Evolutionary conservation across 2,113 vertebrate genomes (phyloP).

Genomic region (Neomonachus schauinslandi): DNA sequence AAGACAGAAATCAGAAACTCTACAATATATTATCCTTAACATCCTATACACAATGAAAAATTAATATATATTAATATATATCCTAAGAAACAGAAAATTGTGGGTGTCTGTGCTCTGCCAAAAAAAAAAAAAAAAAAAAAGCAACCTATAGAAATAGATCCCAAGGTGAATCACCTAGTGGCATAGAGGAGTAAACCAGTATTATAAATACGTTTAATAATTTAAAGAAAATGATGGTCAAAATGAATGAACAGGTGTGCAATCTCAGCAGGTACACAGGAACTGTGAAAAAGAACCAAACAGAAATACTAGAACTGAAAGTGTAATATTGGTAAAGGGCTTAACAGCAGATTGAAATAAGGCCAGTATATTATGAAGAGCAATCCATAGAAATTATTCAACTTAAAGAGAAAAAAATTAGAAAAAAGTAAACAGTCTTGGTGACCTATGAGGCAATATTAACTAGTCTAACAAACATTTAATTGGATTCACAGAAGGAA

Average conservation of each 20-base stretch:
- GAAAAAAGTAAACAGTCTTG: background rate
- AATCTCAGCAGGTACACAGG: background rate
- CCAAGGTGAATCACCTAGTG: background rate
- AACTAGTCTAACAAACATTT: background rate
- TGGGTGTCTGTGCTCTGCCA: background rate
- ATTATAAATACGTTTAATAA: background rate
- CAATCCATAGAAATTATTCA: background rate
- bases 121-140: background rate
- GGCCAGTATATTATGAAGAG: background rate
- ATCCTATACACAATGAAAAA: background rate
- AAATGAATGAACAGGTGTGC: background rate
- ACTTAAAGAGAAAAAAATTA: background rate
- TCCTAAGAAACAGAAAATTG: background rate
- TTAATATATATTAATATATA: background rate
- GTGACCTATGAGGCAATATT: background rate
- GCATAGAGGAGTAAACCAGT: background rate
- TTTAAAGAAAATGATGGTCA: background rate
- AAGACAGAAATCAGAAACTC: background rate
- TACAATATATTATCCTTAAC: background rate
- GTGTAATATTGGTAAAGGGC: background rate
- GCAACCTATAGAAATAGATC: background rate
- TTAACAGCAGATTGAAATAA: background rate
- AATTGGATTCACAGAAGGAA: background rate
- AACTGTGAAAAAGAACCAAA: background rate
- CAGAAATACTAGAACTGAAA: background rate